A percentile compares a stretch with the other conserved stretches of the same genome.
Evolutionary conservation across 2,797 vertebrate species (phyloP).

Genomic region (Nyctibius grandis): DNA sequence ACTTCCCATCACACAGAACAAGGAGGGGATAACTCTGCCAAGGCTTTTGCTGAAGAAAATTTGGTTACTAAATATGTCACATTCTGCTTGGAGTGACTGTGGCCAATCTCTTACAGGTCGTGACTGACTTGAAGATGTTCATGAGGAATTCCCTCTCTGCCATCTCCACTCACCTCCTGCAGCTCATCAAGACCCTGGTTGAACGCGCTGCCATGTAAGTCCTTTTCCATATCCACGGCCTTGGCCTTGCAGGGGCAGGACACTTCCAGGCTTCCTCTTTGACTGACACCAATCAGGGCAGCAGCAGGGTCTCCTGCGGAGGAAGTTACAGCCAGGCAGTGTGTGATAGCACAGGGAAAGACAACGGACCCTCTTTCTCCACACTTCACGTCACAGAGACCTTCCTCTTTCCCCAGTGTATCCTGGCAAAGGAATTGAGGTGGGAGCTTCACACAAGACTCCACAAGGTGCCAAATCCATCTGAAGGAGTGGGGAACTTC

Average conservation of each 20-base stretch:
- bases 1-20: not conserved
- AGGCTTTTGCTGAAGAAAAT: too few relatives aligned
- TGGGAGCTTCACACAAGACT: not conserved
- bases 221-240: fast-evolving
- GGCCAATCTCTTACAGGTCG: constrained; percentile 76
- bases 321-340: not conserved
- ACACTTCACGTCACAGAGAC: not conserved
- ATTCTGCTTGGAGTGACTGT: not conserved
- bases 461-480: not conserved
- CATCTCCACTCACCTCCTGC: constrained; percentile 73
- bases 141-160: constrained; percentile 79
- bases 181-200: constrained; percentile 87
- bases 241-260: not conserved
- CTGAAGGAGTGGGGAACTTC: not conserved
- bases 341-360: not conserved
- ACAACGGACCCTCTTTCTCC: not conserved
- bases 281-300: not conserved
- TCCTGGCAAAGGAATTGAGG: not conserved
- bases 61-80: too few relatives aligned
- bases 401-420: not conserved
- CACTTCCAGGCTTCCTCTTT: not conserved
- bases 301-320: not conserved
- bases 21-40: not conserved
- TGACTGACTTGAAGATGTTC: constrained; percentile 91
- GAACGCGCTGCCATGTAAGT: constrained; percentile 89